Evolutionary conservation across 2,888 invertebrate genomes (phyloP).

Genomic region (Drosophila phalerata): DNA sequence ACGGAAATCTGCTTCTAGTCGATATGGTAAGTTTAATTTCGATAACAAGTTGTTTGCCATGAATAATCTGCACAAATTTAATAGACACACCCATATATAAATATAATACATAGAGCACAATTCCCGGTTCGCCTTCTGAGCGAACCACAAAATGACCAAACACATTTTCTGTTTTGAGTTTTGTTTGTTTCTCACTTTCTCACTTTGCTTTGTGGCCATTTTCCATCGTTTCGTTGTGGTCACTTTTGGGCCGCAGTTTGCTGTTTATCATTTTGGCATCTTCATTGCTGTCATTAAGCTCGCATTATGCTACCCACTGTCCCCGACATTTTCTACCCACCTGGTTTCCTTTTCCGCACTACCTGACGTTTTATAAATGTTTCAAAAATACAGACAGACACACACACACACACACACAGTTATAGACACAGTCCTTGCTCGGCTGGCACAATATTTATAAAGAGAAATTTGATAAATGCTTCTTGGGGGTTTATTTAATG

Average conservation of each 20-base stretch:
- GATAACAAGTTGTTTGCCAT: slow-evolving; percentile 19
- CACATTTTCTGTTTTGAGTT: slow-evolving; percentile 62
- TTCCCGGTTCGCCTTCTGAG: background rate
- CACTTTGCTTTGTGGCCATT: slow-evolving; percentile 43
- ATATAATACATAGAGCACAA: background rate
- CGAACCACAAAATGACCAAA: slow-evolving; percentile 58
- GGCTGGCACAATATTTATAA: slow-evolving; percentile 57
- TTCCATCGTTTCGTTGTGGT: slow-evolving; percentile 44
- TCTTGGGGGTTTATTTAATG: slow-evolving; percentile 81
- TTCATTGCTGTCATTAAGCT: slow-evolving; percentile 82
- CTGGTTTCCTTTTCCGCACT: slow-evolving; percentile 37
- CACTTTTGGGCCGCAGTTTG: slow-evolving; percentile 64
- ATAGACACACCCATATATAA: slow-evolving; percentile 2
- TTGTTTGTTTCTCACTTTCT: slow-evolving; percentile 54
- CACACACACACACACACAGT: slow-evolving; percentile 28
- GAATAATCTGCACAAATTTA: slow-evolving; percentile 34
- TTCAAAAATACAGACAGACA: slow-evolving; percentile 61
- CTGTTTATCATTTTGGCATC: slow-evolving; percentile 82
- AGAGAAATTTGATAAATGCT: slow-evolving; percentile 79
- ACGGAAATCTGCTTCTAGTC: background rate
- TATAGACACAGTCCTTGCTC: slow-evolving; percentile 31
- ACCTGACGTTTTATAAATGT: slow-evolving; percentile 79
- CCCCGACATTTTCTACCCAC: slow-evolving; percentile 11
- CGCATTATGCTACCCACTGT: slow-evolving; percentile 63
- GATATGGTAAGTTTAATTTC: slow-evolving; percentile 9